phyloP scores from a whole-genome alignment of 1,140 invertebrate genomes.

The Heterodera schachtii region DNA sequence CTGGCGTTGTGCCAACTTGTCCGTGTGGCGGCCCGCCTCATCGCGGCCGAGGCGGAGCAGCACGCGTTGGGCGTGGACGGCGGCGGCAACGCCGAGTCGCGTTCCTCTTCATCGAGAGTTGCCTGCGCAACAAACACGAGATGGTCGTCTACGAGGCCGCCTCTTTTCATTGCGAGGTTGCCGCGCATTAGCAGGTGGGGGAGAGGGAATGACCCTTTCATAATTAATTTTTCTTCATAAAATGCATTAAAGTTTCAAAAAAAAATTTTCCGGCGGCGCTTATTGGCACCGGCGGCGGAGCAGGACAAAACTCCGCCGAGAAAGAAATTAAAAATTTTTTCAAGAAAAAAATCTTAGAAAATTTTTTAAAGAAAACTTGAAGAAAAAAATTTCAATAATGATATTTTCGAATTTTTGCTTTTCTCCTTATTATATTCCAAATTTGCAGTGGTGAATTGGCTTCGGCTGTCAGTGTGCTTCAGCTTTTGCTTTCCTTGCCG shows the following conservation, averaged over 20 bases:
- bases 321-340: too few relatives aligned
- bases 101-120: slow-evolving; percentile 84
- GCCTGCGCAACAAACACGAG: slow-evolving; percentile 91
- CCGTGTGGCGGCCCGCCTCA: slow-evolving; percentile 83
- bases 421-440: too few relatives aligned
- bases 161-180: slow-evolving; percentile 81
- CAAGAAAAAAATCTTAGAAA: too few relatives aligned
- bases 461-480: slow-evolving; percentile 90
- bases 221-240: too few relatives aligned
- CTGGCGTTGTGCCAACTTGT: slow-evolving; percentile 90
- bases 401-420: too few relatives aligned
- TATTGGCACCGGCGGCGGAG: too few relatives aligned
- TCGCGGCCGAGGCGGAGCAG: slow-evolving; percentile 78
- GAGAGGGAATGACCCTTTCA: too few relatives aligned
- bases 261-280: too few relatives aligned
- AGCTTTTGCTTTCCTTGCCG: slow-evolving; percentile 89
- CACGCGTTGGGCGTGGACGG: slow-evolving; percentile 52
- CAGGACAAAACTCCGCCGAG: too few relatives aligned
- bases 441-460: slow-evolving; percentile 75
- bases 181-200: slow-evolving; percentile 74
- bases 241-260: too few relatives aligned
- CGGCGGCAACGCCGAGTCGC: slow-evolving; percentile 40
- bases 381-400: too few relatives aligned
- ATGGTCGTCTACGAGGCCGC: slow-evolving; percentile 98
- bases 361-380: too few relatives aligned